Evolutionary conservation across 2,888 invertebrate species (phyloP), one percentile per base, ranked within the genome.

Genomic region (Herminia tarsipennalis): DNA sequence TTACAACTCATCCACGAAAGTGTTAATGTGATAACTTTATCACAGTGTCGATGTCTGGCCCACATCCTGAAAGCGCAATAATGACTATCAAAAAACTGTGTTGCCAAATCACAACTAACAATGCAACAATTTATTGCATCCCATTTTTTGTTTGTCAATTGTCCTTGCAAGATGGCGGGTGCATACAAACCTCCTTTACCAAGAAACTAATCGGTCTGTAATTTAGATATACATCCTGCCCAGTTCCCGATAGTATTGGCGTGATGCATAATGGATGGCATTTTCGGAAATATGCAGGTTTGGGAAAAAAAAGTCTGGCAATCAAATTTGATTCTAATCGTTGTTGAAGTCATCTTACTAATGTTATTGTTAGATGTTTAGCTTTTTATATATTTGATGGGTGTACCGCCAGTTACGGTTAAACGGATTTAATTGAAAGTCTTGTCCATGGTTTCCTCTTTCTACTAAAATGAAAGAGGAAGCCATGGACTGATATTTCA

Each of bases 161-260:
- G 66, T 69, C 39, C 61, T 37, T 34, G 16, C 50, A 28, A 17
- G 16, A 21, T 22, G 14, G 44, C 20, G 43, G 12, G 44, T 56
- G 79, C 72, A 80, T 78, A 76, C 67, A 36, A 79, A 78, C 55
- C 48, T 6, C 8, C 17, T 54, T 76, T 88, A 80, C 86, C 66
- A 36, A 65, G 89, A 88, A 88, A 78, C 80, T 89, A 89, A 88
- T 88, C 84, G 85, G 16, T 69, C 67, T 48, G 72, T 78, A 88
- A 88, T 88, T 88, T 88, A 79, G 85, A 78, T 81, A 81, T 68
- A 83, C 81, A 83, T 86, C 86, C 86, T 82, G 80, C 57, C 35
- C 46, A 57, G 50, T 62, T 60, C 65, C 16, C 52, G 63, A 61
- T 61, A 79, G 74, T 76, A 76, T 70, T 51, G 59, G 48, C 40